Base-by-base conservation (phyloP, 2,797 vertebrate genomes). In the Dermochelys coriacea region DNA sequence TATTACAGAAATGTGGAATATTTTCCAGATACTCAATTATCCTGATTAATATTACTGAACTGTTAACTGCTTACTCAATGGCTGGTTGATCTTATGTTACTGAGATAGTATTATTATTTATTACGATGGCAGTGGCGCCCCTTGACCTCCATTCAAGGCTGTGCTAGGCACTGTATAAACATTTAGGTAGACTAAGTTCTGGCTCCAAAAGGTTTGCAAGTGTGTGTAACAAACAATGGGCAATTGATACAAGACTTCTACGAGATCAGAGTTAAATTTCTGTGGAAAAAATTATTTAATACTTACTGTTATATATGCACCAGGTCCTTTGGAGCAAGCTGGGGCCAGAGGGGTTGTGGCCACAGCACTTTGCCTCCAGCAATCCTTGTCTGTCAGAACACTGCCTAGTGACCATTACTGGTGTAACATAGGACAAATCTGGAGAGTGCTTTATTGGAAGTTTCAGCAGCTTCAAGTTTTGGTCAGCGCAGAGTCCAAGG, bases 41-140 rank as follows among this genome's bases (percentile, higher is more conserved):
- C 51, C 77, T 77, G 88, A 79, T 96, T 95, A 95, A 85, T 94
- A 88, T 94, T 87, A 80, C 29, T 87, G 88, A 85, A 54, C 80
- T 47, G 50, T 49, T 86, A 92, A 82, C 79, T 68, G 86, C 57
- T 68, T 80, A 29, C 91, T 85, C 55, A 59, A 25, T 74, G 85
- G 12, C 47, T 83, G 52, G 84, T 87, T 52, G 82, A 74, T 96
- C 97, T 86, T 8, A 2, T 92, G 31, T 61, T 90, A 64, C 64
- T 93, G 78, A 82, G 75, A 37, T 37, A 9, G 12, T 59, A 3
- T 59, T 90, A 31, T 82, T 82, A 6, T 86, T 90, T 84, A 51
- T 89, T 95, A 92, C 21, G 77, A 7, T 80, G 68, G 11, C 45
- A 47, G 3, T 34, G 23, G 6, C 19, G 49, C n/a, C 18, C 41